Evolutionary conservation across 2,797 vertebrate species (phyloP).

Genomic region (Catharus ustulatus): DNA sequence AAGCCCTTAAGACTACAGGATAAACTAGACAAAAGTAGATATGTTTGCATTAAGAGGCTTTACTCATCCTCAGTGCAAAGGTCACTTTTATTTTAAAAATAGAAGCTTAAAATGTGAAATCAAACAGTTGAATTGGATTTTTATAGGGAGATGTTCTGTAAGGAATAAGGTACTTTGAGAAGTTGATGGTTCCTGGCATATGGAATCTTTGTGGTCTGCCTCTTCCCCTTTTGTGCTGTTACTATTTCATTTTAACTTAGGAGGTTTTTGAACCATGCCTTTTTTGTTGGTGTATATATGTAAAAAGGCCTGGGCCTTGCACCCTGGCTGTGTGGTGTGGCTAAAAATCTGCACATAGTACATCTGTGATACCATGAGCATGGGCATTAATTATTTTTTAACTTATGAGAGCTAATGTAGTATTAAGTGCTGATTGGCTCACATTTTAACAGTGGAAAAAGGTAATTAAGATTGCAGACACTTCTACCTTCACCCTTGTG

Average conservation of each 20-base stretch:
- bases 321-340: not conserved
- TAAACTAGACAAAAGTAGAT: conserved; percentile 61
- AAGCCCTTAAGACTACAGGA: conserved; percentile 63
- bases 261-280: not conserved
- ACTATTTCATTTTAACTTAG: not conserved
- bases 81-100: conserved; percentile 63
- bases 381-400: not conserved
- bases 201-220: not conserved
- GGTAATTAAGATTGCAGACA: not conserved
- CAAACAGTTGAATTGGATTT: not conserved
- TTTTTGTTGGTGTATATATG: not conserved
- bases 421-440: not conserved
- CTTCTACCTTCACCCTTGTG: not conserved
- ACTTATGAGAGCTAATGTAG: not conserved
- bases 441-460: not conserved
- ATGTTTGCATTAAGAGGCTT: conserved; percentile 60
- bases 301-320: not conserved
- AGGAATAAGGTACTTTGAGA: not conserved
- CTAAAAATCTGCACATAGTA: not conserved
- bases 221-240: not conserved
- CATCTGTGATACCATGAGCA: not conserved
- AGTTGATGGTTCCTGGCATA: not conserved
- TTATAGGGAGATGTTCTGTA: not conserved
- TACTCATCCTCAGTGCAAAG: conserved; percentile 50
- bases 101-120: conserved; percentile 47